Evolutionary conservation across 2,113 vertebrate species (phyloP).

Genomic region (Notarius lentiginosus): DNA sequence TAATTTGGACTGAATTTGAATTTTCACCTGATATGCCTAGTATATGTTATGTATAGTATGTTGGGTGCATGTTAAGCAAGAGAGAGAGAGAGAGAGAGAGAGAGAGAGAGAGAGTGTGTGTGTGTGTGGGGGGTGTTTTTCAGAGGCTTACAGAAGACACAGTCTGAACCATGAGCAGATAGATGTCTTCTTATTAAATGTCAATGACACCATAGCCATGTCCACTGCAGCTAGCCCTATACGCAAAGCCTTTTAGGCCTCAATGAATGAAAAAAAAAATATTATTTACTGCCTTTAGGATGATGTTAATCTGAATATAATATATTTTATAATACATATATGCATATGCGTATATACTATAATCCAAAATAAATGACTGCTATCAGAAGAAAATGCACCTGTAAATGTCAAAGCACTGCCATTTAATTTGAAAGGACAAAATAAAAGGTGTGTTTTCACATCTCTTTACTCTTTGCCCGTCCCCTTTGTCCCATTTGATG

Average conservation of each 20-base stretch:
- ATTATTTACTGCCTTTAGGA: neutral
- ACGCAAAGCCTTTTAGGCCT: neutral
- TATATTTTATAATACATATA: neutral
- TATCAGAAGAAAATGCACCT: neutral
- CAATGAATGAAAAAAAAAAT: neutral
- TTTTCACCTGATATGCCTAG: no score
- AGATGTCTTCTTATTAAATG: constrained; percentile 51
- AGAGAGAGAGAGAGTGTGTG: neutral
- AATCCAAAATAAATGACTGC: neutral
- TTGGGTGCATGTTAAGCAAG: neutral
- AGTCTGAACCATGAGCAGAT: constrained; percentile 40
- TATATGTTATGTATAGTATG: neutral
- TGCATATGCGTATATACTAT: neutral
- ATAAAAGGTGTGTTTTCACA: neutral
- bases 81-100: neutral
- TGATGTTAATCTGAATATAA: neutral
- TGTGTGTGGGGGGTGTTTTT: constrained; percentile 10
- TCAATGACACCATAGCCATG: constrained; percentile 31
- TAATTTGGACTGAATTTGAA: no score
- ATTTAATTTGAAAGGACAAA: neutral
- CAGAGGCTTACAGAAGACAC: constrained; percentile 13
- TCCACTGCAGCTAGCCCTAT: constrained; percentile 37
- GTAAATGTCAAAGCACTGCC: neutral
- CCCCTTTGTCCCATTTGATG: constrained; percentile 4
- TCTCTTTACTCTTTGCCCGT: neutral